Evolutionary conservation across 2,797 vertebrate species (phyloP).

Genomic region (Leucoraja ocellata): DNA sequence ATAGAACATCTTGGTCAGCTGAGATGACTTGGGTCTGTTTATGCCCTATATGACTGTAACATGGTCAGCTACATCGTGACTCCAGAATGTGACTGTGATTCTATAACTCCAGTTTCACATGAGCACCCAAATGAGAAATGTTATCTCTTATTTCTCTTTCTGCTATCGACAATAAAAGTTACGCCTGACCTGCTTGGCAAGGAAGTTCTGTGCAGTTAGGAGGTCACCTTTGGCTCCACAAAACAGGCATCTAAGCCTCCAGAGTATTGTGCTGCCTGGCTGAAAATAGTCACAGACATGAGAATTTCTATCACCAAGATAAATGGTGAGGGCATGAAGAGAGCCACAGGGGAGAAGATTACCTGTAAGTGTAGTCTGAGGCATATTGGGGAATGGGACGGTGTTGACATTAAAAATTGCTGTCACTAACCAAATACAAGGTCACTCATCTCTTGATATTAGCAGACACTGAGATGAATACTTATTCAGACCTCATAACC

Average conservation of each 20-base stretch:
- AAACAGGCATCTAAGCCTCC: background rate
- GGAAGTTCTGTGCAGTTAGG: background rate
- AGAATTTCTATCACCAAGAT: background rate
- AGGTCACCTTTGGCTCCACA: background rate
- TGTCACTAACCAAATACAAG: background rate
- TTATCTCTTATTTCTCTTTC: background rate
- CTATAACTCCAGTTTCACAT: background rate
- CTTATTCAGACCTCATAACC: background rate
- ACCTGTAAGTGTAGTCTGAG: background rate
- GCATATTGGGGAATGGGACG: background rate
- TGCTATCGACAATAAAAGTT: background rate
- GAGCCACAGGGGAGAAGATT: background rate
- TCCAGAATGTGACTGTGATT: too few species aligned
- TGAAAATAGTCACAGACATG: background rate
- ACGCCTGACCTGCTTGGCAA: background rate
- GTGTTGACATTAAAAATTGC: background rate
- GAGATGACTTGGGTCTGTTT: too few species aligned
- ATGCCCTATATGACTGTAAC: too few species aligned
- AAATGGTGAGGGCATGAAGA: background rate
- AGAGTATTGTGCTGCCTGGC: background rate
- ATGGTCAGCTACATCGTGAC: too few species aligned
- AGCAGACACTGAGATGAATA: background rate
- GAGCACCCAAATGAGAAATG: background rate
- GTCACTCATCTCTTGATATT: background rate
- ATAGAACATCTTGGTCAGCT: too few species aligned